phyloP scores from a whole-genome alignment of 2,888 invertebrate genomes.

The Peribatodes rhomboidaria region DNA sequence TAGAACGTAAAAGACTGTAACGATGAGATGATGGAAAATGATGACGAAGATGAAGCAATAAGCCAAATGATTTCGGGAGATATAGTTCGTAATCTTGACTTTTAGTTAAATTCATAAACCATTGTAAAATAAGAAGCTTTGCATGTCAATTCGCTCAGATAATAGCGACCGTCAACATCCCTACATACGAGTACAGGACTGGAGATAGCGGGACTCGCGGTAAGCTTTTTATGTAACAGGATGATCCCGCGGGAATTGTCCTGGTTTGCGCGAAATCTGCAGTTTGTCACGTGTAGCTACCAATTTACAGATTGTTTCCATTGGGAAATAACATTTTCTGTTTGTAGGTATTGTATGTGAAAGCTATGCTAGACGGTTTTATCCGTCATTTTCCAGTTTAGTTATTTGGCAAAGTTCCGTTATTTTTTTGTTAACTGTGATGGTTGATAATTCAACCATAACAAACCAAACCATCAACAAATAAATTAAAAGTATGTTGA shows the following conservation, averaged over 20 bases:
- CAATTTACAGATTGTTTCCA: slow-evolving; percentile 25
- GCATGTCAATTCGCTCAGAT: slow-evolving; percentile 4
- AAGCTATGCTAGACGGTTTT: neutral
- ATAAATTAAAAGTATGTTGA: too few species aligned
- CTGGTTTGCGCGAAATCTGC: slow-evolving; percentile 29
- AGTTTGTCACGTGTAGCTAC: slow-evolving; percentile 32
- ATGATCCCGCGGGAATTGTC: slow-evolving; percentile 42
- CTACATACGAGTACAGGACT: neutral
- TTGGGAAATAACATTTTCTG: slow-evolving; percentile 15
- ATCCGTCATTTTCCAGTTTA: too few species aligned
- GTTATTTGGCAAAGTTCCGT: too few species aligned
- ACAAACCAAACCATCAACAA: neutral
- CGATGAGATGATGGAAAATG: too few species aligned
- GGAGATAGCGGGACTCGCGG: slow-evolving; percentile 14
- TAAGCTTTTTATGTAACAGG: slow-evolving; percentile 38
- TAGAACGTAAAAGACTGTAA: too few species aligned
- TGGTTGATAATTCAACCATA: too few species aligned
- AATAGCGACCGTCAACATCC: slow-evolving; percentile 6
- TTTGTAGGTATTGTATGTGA: neutral
- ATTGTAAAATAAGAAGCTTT: slow-evolving; percentile 11
- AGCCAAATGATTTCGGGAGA: neutral
- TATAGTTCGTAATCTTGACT: neutral
- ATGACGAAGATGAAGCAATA: neutral
- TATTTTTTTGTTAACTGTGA: too few species aligned
- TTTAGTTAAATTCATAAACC: neutral